Evolutionary conservation across 2,888 invertebrate species (phyloP).

Genomic region (Drosophila kuntzei): DNA sequence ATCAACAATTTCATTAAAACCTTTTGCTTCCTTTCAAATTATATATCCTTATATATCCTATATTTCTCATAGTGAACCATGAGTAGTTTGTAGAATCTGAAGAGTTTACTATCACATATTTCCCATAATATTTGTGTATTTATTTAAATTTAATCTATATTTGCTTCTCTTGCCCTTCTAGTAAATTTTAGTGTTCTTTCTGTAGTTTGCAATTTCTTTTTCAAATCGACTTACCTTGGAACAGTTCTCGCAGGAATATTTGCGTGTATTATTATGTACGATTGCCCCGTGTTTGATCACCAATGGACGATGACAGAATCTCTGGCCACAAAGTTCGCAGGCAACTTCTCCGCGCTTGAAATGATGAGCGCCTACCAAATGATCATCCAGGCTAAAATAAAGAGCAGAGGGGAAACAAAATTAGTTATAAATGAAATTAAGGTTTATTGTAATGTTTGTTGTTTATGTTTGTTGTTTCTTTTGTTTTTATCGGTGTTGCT

Average conservation of each 20-base stretch:
- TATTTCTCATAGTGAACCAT: no score
- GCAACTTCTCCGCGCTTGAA: slow-evolving; percentile 92
- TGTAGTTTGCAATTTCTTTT: not conserved
- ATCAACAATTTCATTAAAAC: no score
- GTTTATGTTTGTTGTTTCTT: not conserved
- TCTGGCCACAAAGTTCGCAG: slow-evolving; percentile 94
- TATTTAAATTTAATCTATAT: no score
- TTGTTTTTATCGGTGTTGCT: slow-evolving; percentile 51
- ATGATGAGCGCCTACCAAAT: slow-evolving; percentile 91
- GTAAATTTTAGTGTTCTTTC: not conserved
- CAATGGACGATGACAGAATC: slow-evolving; percentile 93
- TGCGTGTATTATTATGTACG: slow-evolving; percentile 92
- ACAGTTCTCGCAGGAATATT: slow-evolving; percentile 97
- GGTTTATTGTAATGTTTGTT: slow-evolving; percentile 5
- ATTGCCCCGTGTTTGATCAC: slow-evolving; percentile 93
- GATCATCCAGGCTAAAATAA: slow-evolving; percentile 92
- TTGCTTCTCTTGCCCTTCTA: not conserved
- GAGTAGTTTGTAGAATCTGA: no score
- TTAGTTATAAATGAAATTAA: slow-evolving; percentile 1
- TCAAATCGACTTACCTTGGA: slow-evolving; percentile 88
- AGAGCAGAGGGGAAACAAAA: not conserved
- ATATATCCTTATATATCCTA: no score
- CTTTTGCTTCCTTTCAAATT: no score
- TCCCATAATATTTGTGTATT: no score
- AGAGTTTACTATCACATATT: no score